Conservation (phyloP, 64 coral and sea anemone genomes). For the Acropora tenuis region DNA sequence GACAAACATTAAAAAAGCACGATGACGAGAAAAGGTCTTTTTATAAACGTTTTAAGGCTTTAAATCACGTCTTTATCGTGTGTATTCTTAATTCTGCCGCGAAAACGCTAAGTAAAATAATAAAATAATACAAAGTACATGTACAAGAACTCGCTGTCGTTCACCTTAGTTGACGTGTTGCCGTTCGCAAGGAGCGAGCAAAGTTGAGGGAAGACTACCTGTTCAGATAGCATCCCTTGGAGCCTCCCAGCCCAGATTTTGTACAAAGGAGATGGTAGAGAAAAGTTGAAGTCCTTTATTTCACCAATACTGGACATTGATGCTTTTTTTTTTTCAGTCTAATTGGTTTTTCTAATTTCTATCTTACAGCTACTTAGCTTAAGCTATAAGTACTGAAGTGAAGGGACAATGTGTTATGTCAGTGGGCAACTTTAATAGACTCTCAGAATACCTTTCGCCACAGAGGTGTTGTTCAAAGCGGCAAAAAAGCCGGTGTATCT, state of each 20-base stretch:
- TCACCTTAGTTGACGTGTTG: background rate
- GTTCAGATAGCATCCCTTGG: background rate
- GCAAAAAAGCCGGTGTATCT: no score
- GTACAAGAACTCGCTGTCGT: background rate
- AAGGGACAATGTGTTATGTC: no score
- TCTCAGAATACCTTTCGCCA: no score
- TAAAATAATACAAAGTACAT: background rate
- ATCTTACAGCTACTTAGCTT: no score
- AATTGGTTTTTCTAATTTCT: no score
- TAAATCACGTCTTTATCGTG: background rate
- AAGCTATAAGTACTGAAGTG: no score
- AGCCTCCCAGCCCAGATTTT: background rate
- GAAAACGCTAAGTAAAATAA: background rate
- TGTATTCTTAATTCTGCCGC: background rate
- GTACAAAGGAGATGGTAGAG: background rate
- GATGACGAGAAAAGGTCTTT: no score
- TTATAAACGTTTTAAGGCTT: no score
- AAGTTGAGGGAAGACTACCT: background rate
- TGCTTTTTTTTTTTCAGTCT: no score
- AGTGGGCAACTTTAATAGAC: no score
- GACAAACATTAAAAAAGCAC: no score
- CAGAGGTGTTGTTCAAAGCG: no score
- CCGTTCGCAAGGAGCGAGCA: background rate
- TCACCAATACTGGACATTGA: constrained; percentile 5
- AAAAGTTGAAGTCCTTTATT: background rate